Conservation (phyloP, 64 coral and sea anemone genomes). For the Montipora sp. region DNA sequence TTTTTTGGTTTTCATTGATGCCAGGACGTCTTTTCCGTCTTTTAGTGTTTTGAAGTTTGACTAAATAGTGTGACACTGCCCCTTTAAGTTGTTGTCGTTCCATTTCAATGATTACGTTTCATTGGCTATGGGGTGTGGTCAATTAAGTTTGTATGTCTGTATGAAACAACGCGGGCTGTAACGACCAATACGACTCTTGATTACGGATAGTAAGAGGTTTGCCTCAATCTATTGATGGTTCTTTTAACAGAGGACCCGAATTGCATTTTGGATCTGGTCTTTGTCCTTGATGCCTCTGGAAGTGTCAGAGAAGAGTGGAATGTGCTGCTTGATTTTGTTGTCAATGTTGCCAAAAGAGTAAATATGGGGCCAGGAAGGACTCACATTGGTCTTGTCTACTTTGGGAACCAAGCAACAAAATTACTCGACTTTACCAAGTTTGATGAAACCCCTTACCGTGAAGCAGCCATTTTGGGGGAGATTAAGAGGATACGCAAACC, state of each 20-base stretch:
- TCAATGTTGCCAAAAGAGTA: background rate
- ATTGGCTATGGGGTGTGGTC: too few relatives aligned
- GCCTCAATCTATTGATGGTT: background rate
- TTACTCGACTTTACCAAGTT: conserved; percentile 21
- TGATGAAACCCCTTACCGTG: background rate
- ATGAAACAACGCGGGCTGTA: too few relatives aligned
- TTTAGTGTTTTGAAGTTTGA: too few relatives aligned
- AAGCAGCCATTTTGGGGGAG: background rate
- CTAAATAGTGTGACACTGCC: too few relatives aligned
- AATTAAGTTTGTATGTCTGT: too few relatives aligned
- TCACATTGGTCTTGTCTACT: conserved; percentile 23
- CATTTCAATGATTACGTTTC: too few relatives aligned
- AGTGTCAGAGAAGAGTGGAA: conserved; percentile 26
- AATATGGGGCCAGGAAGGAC: background rate
- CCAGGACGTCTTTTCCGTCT: too few relatives aligned
- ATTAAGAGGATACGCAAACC: background rate
- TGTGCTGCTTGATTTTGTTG: background rate
- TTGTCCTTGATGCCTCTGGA: conserved; percentile 30
- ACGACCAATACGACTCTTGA: too few relatives aligned
- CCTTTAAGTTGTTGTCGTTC: too few relatives aligned
- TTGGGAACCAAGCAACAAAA: background rate
- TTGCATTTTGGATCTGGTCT: conserved; percentile 21
- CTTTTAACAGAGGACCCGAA: conserved; percentile 29
- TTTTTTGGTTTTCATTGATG: too few relatives aligned
- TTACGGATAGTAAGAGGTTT: background rate